Base-by-base conservation (phyloP, 2,797 vertebrate species). In the Helostoma temminkii region DNA sequence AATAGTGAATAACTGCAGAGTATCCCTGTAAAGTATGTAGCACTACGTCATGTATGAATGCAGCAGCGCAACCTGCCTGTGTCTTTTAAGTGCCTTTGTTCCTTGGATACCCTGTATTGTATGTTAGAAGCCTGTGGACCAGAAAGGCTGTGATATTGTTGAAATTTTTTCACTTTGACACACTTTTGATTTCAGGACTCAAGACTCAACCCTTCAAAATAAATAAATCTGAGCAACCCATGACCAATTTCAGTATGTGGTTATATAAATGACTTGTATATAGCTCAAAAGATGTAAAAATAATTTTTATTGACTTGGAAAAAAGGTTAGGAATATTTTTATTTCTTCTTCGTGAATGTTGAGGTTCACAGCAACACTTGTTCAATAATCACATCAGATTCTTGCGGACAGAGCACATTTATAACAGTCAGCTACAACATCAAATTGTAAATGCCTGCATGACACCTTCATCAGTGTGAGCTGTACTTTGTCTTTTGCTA, bases 131-230 rank as follows among this genome's bases (percentile, higher is more conserved):
- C 46, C 21, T 10, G 9, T 22, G 36, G 22, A 41, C n/a, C 30
- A 21, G 22, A 52, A 45, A 30, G n/a, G n/a, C 11, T 21, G 25
- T 55, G 34, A 37, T 71, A 28, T 53, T 42, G 36, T 34, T 66
- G 28, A 34, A 53, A 39, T 54, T 24, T 63, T 63, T 37, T 37
- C 47, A 41, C 22, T 46, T 63, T 54, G 57, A 32, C 39, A 66
- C 6, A 5, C 15, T 74, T 63, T 79, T 74, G 78, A 81, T 76
- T 79, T 46, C 26, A 30, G 21, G 9, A 48, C 37, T 48, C 37
- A 62, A 34, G 45, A 32, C n/a, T n/a, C n/a, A n/a, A 24, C 64
- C 30, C 41, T 71, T 80, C 30, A 62, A 55, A 65, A 52, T 59
- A 59, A 64, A 55, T 59, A 43, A 39, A 48, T 21, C 28, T 56